Evolutionary conservation across 2,888 invertebrate genomes (phyloP), one percentile per base, ranked within the genome.

Genomic region (Nomada flava): DNA sequence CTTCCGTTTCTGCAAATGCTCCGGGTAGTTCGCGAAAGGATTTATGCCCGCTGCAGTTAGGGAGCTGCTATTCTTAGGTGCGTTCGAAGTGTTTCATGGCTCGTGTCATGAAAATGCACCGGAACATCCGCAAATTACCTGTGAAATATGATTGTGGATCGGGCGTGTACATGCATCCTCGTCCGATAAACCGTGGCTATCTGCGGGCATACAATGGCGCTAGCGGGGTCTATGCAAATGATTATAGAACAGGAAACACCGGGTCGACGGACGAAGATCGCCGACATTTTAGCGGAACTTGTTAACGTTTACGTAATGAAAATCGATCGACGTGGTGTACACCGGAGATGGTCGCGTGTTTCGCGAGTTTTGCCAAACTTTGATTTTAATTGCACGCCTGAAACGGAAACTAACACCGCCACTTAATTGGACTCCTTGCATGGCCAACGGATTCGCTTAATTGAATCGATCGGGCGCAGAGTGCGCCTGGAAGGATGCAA

Each of bases 211-310:
- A 53, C 36, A 7, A n/a, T 20, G 50, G 15, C 29, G 50, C 50
- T 71, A 20, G 29, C 50, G 1, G 20, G 53, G 26, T 67, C 42
- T 79, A 69, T 81, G 82, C 81, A 76, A 82, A 76, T 73, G 64
- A 72, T 76, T 23, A 55, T 60, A 55, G 69, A 76, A 62, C 82
- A 65, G 82, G 81, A 76, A 76, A 64, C 64, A 15, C 2, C 60
- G 76, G 84, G 84, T 82, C 82, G 79, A 62, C 70, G 85, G 81
- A 85, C 84, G 65, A 57, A 59, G n/a, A 53, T 67, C 60, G 68
- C 60, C 60, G 69, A 69, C 72, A 73, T 78, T 78, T 78, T 70
- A 69, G 26, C 69, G 73, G 67, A 78, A 75, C 81, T 75, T 13
- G 75, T 81, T 75, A 63, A 60, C 69, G 55, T 73, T 72, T 60